Evolutionary conservation across 2,797 vertebrate genomes (phyloP), one percentile per base, ranked within the genome.

Genomic region (Rhinoraja longicauda): DNA sequence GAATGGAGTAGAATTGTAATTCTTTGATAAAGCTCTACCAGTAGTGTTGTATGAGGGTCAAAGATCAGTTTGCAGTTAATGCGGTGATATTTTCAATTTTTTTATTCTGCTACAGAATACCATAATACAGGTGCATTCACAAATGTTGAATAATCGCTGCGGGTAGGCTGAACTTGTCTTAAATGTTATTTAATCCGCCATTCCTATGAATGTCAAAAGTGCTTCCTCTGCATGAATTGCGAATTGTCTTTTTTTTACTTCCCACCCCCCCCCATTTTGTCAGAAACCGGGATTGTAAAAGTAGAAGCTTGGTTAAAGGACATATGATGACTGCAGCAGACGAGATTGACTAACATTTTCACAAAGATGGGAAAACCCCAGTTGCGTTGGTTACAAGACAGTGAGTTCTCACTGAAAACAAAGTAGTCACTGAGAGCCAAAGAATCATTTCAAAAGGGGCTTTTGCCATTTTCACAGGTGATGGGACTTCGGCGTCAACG

Each of bases 401-500:
- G 19, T 67, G n/a, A 64, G 15, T n/a, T 0, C 62, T 36, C n/a
- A 21, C 32, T 29, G 13, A 57, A 59, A 86, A 29, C n/a, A 26
- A 0, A 32, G 15, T 32, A 29, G 57, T 86, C 3, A 62, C 70
- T 76, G 2, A 2, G 45, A n/a, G 19, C 53, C 32, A 93, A 53
- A 59, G 36, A 76, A 57, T 93, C 24, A 62, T 76, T 36, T 93
- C 36, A 76, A n/a, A 73, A 3, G n/a, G 53, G 78, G 0, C 81
- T 39, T 81, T n/a, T 93, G 53, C 73, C 53, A 59, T 86, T 88
- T 88, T 29, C 86, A n/a, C 95, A 99, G 98, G 97, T 99, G 94
- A 98, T 98, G 98, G 98, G 98, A 12, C 97, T 99, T 10, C 97
- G 98, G 12, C 97, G 98, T 0, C 98, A 99, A 95, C 97, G 95